These are phyloP conservation scores for Creontiades dilutus DNA, from an alignment of 2,888 invertebrate genomes.

Conservation along the genomic window DNA sequence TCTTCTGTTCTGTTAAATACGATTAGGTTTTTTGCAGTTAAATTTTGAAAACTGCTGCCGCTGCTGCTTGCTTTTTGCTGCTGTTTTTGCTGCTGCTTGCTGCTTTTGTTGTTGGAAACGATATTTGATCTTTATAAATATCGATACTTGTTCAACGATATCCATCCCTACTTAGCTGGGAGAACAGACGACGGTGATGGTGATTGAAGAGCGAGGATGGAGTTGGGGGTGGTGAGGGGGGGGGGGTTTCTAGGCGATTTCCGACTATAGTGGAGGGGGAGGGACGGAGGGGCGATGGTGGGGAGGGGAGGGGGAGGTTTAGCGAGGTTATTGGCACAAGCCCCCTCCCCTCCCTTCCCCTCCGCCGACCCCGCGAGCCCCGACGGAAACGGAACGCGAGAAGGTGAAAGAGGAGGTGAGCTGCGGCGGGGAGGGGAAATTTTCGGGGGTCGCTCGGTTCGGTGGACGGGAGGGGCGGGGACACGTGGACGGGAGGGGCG, in stretches of 20 bases:
- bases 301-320: constrained; percentile 38
- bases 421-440: not conserved
- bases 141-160: too few species aligned
- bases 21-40: too few species aligned
- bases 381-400: constrained; percentile 29
- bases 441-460: constrained; percentile 48
- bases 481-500: constrained; percentile 7
- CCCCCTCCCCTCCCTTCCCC: too few species aligned
- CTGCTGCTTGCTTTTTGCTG: too few species aligned
- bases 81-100: too few species aligned
- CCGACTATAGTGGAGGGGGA: not conserved
- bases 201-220: not conserved
- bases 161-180: too few species aligned
- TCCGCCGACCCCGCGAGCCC: not conserved
- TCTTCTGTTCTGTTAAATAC: too few species aligned
- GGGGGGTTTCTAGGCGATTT: constrained; percentile 6
- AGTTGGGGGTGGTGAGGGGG: not conserved
- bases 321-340: constrained; percentile 58
- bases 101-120: too few species aligned
- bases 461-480: constrained; percentile 1
- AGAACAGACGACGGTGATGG: too few species aligned
- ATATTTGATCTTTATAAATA: too few species aligned
- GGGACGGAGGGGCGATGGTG: not conserved
- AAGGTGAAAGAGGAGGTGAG: not conserved
- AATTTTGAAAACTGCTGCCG: too few species aligned